These are phyloP conservation scores for Aspidiotus rigidus DNA, from an alignment of 2,888 invertebrate genomes.

Conservation along the genomic window DNA sequence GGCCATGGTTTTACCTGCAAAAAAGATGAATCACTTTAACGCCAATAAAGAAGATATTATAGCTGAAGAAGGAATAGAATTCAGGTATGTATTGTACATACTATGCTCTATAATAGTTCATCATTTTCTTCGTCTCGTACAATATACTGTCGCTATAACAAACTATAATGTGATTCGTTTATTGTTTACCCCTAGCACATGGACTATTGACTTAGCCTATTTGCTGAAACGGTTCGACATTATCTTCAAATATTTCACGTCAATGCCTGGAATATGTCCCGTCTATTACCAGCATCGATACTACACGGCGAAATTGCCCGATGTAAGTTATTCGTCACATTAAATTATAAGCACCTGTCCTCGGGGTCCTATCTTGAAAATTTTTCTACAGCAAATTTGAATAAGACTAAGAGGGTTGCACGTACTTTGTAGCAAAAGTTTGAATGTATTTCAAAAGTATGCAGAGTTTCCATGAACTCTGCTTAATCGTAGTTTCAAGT, in stretches of 20 bases:
- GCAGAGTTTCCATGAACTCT: no score
- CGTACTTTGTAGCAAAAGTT: no score
- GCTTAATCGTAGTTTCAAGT: no score
- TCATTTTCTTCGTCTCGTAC: no score
- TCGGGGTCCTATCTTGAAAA: no score
- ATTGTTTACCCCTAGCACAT: conserved; percentile 7
- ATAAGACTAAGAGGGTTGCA: no score
- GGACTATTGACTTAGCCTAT: conserved; percentile 32
- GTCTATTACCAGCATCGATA: conserved; percentile 28
- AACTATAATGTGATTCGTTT: background rate
- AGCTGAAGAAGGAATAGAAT: conserved; percentile 23
- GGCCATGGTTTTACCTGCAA: conserved; percentile 23
- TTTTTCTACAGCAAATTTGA: no score
- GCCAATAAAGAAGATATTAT: conserved; percentile 25
- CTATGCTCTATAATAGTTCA: background rate
- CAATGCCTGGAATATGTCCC: conserved; percentile 26
- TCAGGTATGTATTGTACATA: conserved; percentile 21
- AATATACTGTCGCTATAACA: background rate
- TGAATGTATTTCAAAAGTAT: no score
- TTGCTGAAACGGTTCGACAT: conserved; percentile 21
- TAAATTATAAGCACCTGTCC: no score
- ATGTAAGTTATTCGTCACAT: conserved; percentile 8
- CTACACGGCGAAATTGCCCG: conserved; percentile 18
- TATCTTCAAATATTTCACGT: conserved; percentile 25
- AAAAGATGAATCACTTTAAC: conserved; percentile 23